phyloP scores from a whole-genome alignment of 2,797 vertebrate genomes.

The Lates japonicus region DNA sequence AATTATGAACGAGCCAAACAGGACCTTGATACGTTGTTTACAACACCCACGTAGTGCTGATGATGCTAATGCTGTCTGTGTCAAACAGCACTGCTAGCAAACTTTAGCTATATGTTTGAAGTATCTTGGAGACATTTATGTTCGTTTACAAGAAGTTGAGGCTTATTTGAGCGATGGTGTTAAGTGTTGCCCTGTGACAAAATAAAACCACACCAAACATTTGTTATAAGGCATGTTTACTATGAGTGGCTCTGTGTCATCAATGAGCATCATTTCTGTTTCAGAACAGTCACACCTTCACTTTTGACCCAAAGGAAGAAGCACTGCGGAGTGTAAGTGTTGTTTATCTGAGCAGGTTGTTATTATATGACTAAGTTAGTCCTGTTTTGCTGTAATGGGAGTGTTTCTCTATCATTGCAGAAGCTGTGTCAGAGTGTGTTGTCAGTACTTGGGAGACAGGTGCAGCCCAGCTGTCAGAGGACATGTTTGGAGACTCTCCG shows the following conservation, averaged over 20 bases:
- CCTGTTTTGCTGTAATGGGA: not conserved
- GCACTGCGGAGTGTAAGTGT: constrained; percentile 92
- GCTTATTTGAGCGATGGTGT: no score
- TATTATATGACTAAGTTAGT: not conserved
- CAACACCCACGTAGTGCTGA: not conserved
- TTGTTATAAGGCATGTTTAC: not conserved
- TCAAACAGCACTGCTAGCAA: not conserved
- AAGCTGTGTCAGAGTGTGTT: constrained; percentile 93
- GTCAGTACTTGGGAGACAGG: constrained; percentile 88
- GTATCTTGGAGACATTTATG: not conserved
- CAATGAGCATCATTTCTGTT: constrained; percentile 49
- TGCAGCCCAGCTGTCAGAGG: constrained; percentile 89
- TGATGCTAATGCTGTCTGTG: constrained; percentile 41
- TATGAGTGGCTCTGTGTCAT: constrained; percentile 1
- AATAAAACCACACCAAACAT: not conserved
- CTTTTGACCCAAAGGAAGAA: constrained; percentile 93
- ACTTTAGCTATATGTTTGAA: not conserved
- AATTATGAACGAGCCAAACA: not conserved
- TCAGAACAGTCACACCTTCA: constrained; percentile 93
- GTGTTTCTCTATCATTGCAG: constrained; percentile 74
- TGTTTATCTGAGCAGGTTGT: not conserved
- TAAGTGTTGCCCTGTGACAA: no score
- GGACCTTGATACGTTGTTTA: not conserved
- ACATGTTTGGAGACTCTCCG: constrained; percentile 95
- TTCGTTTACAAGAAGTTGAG: not conserved